Evolutionary conservation across 2,797 vertebrate species (phyloP), one percentile per base, ranked within the genome.

Genomic region (Siniperca scherzeri): DNA sequence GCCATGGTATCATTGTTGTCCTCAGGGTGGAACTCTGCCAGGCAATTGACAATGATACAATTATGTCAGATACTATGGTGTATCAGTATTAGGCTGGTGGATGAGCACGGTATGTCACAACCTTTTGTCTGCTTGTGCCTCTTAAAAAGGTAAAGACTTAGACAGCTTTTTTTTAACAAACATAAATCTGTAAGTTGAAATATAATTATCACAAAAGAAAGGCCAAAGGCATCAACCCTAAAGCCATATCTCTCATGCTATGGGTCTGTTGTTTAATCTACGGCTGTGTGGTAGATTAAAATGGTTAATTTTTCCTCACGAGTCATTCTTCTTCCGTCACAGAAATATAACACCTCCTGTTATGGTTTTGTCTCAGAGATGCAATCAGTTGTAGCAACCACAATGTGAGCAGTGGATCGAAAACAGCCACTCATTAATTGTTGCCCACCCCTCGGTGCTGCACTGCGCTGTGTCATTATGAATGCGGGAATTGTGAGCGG

Each of bases 371-470:
- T 91, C 86, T 89, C 86, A 27, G 68, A 74, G 89, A 90, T 86
- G 88, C 89, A 90, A 91, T 93, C 92, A 89, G 80, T 89, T 70
- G 84, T 66, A 79, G 85, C 70, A 83, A 70, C 81, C 91, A 88
- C 92, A 91, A 91, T 86, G 91, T 86, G 91, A 88, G 92, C 91
- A 83, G 86, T 22, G 87, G 91, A 88, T 93, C 67, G 88, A 90
- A 93, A 93, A 90, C 91, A 91, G 89, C 81, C 86, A 69, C 90
- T 87, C 86, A 82, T 94, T 94, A 94, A 93, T 92, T 89, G 91
- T 89, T 80, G 86, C 92, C 92, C 88, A 70, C 85, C 89, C 86
- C 82, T 82, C 70, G 7, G 70, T 42, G 82, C 72, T 44, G 78
- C 61, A 3, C 82, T 6, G 80, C 65, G 25, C 81, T 25, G 72